A percentile compares a stretch with the other conserved stretches of the same genome.
Conservation (phyloP, 2,113 vertebrate genomes). For the Ciconia maguari region DNA sequence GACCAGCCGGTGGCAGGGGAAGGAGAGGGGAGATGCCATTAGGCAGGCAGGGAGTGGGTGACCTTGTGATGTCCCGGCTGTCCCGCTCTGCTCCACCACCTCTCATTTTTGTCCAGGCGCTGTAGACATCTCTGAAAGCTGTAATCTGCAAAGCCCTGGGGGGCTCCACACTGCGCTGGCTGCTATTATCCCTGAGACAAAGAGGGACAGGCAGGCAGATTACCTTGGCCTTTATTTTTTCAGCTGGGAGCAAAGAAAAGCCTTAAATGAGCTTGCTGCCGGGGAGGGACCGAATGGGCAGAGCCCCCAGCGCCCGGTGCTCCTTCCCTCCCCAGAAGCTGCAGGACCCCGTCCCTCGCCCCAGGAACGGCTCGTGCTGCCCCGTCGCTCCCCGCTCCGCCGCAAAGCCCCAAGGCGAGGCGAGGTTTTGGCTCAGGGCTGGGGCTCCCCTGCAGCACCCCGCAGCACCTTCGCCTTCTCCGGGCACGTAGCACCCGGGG, state of each 20-base stretch:
- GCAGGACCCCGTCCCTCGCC: not conserved
- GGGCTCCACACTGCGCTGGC: not conserved
- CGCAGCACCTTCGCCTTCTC: not conserved
- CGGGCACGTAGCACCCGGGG: fast-evolving
- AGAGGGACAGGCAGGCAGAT: constrained; percentile 52
- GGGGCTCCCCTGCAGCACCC: not conserved
- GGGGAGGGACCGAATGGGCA: not conserved
- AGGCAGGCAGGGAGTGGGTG: not conserved
- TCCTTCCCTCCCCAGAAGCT: not conserved
- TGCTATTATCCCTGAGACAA: constrained; percentile 53
- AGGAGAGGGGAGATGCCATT: not conserved
- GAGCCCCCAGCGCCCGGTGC: not conserved
- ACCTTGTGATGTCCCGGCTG: not conserved
- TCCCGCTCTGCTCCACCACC: not conserved
- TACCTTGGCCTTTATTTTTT: constrained; percentile 61
- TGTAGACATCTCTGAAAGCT: constrained; percentile 38
- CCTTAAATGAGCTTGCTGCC: not conserved
- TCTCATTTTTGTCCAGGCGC: constrained; percentile 34
- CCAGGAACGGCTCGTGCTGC: fast-evolving
- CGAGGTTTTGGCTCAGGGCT: not conserved
- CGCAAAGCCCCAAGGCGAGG: not conserved
- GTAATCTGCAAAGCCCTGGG: constrained; percentile 48
- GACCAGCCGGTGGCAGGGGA: not conserved
- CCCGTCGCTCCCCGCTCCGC: not conserved
- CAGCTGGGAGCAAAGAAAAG: constrained; percentile 29